Evolutionary conservation across 2,888 invertebrate genomes (phyloP).

Genomic region (Caenorhabditis panamensis): DNA sequence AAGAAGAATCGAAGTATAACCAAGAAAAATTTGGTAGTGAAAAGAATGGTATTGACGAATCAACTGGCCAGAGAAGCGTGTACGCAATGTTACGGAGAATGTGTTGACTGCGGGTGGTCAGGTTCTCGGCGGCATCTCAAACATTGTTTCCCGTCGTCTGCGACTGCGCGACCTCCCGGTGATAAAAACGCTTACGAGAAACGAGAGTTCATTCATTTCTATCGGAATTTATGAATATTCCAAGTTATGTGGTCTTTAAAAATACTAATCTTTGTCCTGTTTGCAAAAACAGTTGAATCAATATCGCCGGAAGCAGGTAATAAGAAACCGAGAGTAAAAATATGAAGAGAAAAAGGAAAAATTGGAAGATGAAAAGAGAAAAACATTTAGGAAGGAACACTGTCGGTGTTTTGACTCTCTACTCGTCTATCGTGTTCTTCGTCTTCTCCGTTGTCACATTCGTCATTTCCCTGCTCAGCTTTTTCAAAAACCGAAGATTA

Average conservation of each 20-base stretch:
- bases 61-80: too few relatives aligned
- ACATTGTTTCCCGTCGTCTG: too few relatives aligned
- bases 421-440: conserved; percentile 15
- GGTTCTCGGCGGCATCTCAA: conserved; percentile 4
- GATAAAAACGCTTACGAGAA: too few relatives aligned
- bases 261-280: neutral
- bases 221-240: neutral
- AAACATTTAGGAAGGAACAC: conserved; percentile 32
- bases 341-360: too few relatives aligned
- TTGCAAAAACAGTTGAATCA: too few relatives aligned
- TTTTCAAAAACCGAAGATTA: conserved; percentile 12
- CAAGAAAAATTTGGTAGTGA: too few relatives aligned
- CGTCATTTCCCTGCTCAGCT: conserved; percentile 13
- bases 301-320: neutral
- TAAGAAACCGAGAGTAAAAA: too few relatives aligned
- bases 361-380: too few relatives aligned
- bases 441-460: conserved; percentile 17
- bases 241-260: neutral
- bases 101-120: neutral
- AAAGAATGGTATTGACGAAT: too few relatives aligned
- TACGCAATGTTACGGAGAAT: conserved; percentile 25
- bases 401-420: conserved; percentile 1
- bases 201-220: too few relatives aligned
- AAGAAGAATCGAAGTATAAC: too few relatives aligned
- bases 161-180: too few relatives aligned